Evolutionary conservation across 2,797 vertebrate species (phyloP), one percentile per base, ranked within the genome.

Genomic region (Chelon auratus): DNA sequence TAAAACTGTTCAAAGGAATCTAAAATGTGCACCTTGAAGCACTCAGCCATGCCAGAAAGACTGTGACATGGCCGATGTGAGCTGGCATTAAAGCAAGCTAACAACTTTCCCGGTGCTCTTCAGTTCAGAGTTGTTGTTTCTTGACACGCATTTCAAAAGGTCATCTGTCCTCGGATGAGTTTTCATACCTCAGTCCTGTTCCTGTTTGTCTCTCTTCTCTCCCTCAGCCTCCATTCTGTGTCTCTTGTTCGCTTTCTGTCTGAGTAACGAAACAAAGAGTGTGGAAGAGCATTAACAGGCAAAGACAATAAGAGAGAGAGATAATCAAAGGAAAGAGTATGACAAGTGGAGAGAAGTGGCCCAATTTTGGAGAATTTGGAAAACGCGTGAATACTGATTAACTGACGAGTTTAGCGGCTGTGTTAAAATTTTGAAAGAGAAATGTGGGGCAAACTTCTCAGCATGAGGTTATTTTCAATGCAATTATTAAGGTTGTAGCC

Each of bases 1-100:
- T 12, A 39, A 18, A 53, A 33, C 10, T 24, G 8, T 24, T 17
- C 20, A 13, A 40, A 13, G 30, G 30, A 33, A 33, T 40, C 11
- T 1, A 40, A 40, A 40, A 13, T 3, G 8, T 40, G 10, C 39
- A 40, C 39, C 39, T 40, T 33, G 30, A 33, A 33, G 30, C 30
- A 3, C 30, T 33, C 30, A 33, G 5, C 30, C 3, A 33, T 33
- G 30, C 5, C 5, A 8, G 5, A 6, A 8, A 33, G 30, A 33
- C 30, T 6, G 5, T 33, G 30, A 75, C 66, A 37, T 22, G 26
- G 14, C 36, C 20, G n/a, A 51, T 40, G 57, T 52, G 15, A 48
- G 56, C 42, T 30, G 66, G 62, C 56, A 56, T 72, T 45, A 64
- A 50, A 62, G 43, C 56, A 66, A 47, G 60, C 47, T 36, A 80